Conservation (phyloP, 2,113 vertebrate species). For the Psephotus haematonotus region DNA sequence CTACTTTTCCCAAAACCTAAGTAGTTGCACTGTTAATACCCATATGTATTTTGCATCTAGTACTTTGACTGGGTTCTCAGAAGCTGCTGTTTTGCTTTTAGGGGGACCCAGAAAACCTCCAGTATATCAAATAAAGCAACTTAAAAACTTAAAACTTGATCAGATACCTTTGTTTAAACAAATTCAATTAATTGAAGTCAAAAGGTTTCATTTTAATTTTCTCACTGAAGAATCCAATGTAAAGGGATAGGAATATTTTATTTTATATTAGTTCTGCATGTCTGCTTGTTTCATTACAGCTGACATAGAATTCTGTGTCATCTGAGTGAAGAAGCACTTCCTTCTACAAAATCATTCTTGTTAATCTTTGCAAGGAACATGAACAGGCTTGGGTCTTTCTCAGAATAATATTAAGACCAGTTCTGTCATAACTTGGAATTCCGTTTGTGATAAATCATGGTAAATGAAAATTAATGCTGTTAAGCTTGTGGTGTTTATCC, state of each 20-base stretch:
- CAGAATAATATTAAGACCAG: neutral
- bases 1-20: neutral
- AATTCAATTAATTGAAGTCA: neutral
- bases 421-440: neutral
- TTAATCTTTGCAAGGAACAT: neutral
- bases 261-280: neutral
- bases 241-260: neutral
- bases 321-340: neutral
- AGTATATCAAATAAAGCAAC: neutral
- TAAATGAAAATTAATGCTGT: neutral
- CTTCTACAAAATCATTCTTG: neutral
- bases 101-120: neutral
- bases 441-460: neutral
- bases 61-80: neutral
- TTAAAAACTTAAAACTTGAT: neutral
- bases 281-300: neutral
- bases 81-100: neutral
- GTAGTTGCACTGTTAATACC: neutral
- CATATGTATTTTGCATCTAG: neutral
- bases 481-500: neutral
- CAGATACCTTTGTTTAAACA: neutral
- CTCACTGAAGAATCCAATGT: neutral
- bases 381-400: neutral
- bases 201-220: neutral
- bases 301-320: neutral